Evolutionary conservation across 2,113 vertebrate species (phyloP).

Genomic region (Nanorana parkeri): DNA sequence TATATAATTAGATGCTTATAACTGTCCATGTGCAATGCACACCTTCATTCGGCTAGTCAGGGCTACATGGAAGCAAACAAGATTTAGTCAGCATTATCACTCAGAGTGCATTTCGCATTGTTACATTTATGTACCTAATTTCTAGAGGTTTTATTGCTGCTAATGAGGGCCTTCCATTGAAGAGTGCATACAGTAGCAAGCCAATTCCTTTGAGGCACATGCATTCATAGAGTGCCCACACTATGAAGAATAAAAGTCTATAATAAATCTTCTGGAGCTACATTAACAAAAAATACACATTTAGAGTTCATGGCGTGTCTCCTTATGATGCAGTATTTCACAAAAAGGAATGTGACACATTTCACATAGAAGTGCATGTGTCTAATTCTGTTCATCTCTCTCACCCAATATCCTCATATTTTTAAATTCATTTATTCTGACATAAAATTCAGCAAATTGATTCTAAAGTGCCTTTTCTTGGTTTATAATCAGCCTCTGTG

Average conservation of each 20-base stretch:
- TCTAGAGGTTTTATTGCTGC: constrained; percentile 26
- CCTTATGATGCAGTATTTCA: not conserved
- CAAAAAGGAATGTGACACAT: not conserved
- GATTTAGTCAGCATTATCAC: not conserved
- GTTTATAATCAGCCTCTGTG: too few relatives aligned
- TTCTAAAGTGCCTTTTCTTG: too few relatives aligned
- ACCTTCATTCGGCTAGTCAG: too few relatives aligned
- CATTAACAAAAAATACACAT: not conserved
- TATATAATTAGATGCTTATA: too few relatives aligned
- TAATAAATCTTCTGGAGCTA: not conserved
- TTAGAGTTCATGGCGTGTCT: not conserved
- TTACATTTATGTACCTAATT: not conserved
- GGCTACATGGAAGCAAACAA: not conserved
- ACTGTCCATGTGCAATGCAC: too few relatives aligned
- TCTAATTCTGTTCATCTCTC: too few relatives aligned
- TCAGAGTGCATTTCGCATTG: not conserved
- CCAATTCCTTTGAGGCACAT: constrained; percentile 11
- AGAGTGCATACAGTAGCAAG: not conserved
- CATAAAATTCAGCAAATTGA: too few relatives aligned
- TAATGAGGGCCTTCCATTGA: constrained; percentile 15
- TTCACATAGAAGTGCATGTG: too few relatives aligned
- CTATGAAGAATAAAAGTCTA: not conserved
- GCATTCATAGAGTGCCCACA: not conserved
- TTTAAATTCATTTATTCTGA: too few relatives aligned
- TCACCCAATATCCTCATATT: too few relatives aligned